These are phyloP conservation scores for Oscheius sp. DNA, from an alignment of 2,888 invertebrate genomes.

Conservation along the genomic window DNA sequence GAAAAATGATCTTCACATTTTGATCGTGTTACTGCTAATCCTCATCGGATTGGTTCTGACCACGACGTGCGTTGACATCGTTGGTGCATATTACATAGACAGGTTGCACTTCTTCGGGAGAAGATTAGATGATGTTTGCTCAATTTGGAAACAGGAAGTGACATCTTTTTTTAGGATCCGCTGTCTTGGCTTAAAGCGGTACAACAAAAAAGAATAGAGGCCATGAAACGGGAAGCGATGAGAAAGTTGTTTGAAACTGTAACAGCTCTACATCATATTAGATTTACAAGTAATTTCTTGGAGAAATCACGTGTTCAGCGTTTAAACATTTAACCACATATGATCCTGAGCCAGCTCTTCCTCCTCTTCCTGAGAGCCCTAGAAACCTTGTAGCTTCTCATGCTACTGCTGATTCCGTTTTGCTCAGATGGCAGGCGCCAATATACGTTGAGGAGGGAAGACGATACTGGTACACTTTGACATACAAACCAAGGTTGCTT, in stretches of 20 bases:
- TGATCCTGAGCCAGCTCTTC: constrained; percentile 35
- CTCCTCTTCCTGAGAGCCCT: constrained; percentile 13
- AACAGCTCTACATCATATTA: constrained; percentile 65
- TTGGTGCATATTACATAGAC: constrained; percentile 77
- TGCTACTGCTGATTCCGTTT: constrained; percentile 67
- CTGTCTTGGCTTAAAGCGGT: constrained; percentile 68
- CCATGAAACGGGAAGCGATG: constrained; percentile 70
- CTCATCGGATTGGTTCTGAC: constrained; percentile 92
- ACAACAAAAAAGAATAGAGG: constrained; percentile 66
- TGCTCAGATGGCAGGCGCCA: constrained; percentile 64
- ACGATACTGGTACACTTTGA: constrained; percentile 68
- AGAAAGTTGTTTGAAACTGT: constrained; percentile 68
- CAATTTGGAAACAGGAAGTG: constrained; percentile 26
- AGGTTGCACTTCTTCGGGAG: constrained; percentile 69
- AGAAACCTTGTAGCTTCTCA: constrained; percentile 45
- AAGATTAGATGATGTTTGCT: constrained; percentile 55
- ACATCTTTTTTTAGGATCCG: constrained; percentile 54
- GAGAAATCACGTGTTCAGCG: constrained; percentile 37
- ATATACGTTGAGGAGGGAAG: constrained; percentile 58
- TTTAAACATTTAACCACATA: constrained; percentile 51
- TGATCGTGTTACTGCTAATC: constrained; percentile 88
- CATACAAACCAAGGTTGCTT: constrained; percentile 58
- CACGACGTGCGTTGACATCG: constrained; percentile 95
- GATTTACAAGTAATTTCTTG: constrained; percentile 56
- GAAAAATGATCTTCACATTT: constrained; percentile 84